These are phyloP conservation scores for Nephrocerus scutellatus DNA, from an alignment of 2,888 invertebrate genomes.

Conservation along the genomic window DNA sequence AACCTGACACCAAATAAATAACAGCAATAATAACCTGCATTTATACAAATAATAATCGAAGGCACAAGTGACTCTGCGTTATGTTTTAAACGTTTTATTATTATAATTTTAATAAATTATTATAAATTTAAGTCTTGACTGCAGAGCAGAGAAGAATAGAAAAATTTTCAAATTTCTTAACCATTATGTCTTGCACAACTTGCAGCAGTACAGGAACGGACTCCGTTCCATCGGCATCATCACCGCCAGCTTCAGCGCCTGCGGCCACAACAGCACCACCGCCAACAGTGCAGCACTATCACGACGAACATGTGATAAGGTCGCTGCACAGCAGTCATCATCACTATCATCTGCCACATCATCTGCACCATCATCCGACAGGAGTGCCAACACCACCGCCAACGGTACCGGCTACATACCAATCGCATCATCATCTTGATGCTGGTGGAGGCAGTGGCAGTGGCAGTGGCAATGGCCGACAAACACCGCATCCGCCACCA, in stretches of 20 bases:
- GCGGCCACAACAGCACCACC: constrained; percentile 21
- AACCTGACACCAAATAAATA: too few species aligned
- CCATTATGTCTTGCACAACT: constrained; percentile 27
- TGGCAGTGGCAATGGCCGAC: constrained; percentile 21
- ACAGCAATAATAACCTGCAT: too few species aligned
- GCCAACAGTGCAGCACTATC: constrained; percentile 27
- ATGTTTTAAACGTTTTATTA: too few species aligned
- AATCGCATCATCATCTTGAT: constrained; percentile 20
- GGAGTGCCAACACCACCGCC: constrained; percentile 36
- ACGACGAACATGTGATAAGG: constrained; percentile 29
- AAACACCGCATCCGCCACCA: constrained; percentile 19
- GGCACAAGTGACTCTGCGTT: too few species aligned
- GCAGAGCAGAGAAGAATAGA: too few species aligned
- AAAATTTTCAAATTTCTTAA: too few species aligned
- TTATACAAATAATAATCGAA: too few species aligned
- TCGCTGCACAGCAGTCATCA: constrained; percentile 41
- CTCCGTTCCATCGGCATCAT: constrained; percentile 15
- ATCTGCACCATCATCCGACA: constrained; percentile 44
- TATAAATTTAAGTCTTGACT: too few species aligned
- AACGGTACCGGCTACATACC: constrained; percentile 36
- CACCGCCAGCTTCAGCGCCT: constrained; percentile 8
- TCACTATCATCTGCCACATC: constrained; percentile 43
- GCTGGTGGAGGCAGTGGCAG: constrained; percentile 21
- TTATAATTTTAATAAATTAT: too few species aligned
- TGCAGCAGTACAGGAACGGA: constrained; percentile 27